These are phyloP conservation scores for Epinotia nisella DNA, from an alignment of 2,888 invertebrate species.

Conservation along the genomic window DNA sequence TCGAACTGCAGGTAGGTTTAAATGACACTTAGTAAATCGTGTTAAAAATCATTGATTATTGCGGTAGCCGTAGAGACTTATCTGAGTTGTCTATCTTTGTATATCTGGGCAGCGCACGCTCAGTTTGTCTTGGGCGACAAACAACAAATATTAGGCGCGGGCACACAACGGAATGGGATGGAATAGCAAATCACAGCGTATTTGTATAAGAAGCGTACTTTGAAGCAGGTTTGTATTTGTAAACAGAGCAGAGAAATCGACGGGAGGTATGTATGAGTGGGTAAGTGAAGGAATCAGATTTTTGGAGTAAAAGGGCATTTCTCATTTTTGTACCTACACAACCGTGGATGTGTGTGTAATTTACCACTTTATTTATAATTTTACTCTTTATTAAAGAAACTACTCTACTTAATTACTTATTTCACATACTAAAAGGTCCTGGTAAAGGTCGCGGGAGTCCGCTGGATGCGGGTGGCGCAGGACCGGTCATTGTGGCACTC, in stretches of 20 bases:
- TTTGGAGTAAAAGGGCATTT: not conserved
- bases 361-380: no score
- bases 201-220: constrained; percentile 76
- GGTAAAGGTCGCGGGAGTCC: no score
- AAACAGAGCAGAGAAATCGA: constrained; percentile 66
- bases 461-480: no score
- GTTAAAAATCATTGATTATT: no score
- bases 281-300: not conserved
- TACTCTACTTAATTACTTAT: no score
- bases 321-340: not conserved
- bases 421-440: no score
- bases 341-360: no score
- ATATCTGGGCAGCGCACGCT: constrained; percentile 61
- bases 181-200: constrained; percentile 80
- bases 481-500: no score
- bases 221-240: constrained; percentile 71
- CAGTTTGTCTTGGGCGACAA: constrained; percentile 76
- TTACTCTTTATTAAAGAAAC: no score
- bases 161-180: constrained; percentile 77
- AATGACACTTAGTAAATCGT: no score
- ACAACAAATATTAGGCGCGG: constrained; percentile 78
- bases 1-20: no score
- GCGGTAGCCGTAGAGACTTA: not conserved
- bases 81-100: constrained; percentile 20
- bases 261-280: constrained; percentile 22